A percentile compares a stretch with the other conserved stretches of the same genome.
phyloP scores from a whole-genome alignment of 2,113 vertebrate species.

The Castor canadensis region DNA sequence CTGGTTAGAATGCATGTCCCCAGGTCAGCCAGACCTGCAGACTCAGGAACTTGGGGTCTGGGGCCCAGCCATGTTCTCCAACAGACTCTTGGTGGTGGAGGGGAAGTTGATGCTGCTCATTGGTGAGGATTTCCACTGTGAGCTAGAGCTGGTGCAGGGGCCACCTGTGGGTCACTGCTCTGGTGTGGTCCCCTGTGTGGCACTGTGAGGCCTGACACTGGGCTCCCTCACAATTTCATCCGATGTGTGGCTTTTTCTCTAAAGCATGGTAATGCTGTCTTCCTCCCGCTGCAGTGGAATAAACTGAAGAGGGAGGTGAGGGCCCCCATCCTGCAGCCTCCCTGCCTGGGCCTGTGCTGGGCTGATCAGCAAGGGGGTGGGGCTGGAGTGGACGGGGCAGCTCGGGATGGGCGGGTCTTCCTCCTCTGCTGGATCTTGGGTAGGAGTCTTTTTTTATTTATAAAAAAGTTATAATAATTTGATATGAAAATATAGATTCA shows the following conservation, averaged over 20 bases:
- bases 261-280: neutral
- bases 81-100: neutral
- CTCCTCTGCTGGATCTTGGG: neutral
- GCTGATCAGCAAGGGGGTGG: too few species aligned
- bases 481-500: too few species aligned
- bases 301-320: rapidly evolving
- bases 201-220: too few species aligned
- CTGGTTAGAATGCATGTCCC: neutral
- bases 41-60: neutral
- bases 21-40: neutral
- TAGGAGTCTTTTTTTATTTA: too few species aligned
- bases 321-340: neutral
- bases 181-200: neutral
- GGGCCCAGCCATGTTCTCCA: neutral
- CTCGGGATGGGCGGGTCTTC: too few species aligned
- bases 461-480: too few species aligned
- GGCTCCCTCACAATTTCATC: neutral
- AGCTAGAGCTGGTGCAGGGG: neutral
- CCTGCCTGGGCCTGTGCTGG: too few species aligned
- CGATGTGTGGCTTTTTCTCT: neutral
- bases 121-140: neutral
- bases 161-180: rapidly evolving
- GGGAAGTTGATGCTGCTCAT: neutral
- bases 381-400: too few species aligned
- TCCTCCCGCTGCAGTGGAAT: too few species aligned